Conservation (phyloP, 2,113 vertebrate species). For the Zeus faber region DNA sequence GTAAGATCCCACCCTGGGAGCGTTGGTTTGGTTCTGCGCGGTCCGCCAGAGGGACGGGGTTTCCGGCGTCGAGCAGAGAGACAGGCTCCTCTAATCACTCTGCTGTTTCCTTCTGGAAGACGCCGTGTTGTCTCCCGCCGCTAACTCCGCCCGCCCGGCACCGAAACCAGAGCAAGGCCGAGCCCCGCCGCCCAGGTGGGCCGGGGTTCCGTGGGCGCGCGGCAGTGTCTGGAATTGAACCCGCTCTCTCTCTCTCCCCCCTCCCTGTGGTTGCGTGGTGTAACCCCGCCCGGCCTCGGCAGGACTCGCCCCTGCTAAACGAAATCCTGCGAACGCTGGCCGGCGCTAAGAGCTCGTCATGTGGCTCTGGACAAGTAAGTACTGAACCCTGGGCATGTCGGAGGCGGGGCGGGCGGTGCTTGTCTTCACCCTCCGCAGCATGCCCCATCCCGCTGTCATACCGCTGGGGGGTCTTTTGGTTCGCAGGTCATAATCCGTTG, state of each 20-base stretch:
- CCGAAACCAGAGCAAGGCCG: no score
- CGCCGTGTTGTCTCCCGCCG: no score
- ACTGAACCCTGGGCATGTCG: slow-evolving; percentile 43
- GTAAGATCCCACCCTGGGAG: background rate
- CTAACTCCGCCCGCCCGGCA: background rate
- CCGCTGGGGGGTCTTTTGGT: slow-evolving; percentile 12
- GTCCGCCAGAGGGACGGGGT: background rate
- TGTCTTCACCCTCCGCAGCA: slow-evolving; percentile 42
- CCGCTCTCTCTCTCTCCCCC: slow-evolving; percentile 49
- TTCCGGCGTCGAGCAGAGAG: background rate
- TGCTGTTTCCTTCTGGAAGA: no score
- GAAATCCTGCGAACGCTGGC: slow-evolving; percentile 78
- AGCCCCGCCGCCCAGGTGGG: no score
- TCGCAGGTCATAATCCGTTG: slow-evolving; percentile 37
- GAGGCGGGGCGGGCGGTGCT: slow-evolving; percentile 32
- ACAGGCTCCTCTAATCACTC: no score
- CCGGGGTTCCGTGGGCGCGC: background rate
- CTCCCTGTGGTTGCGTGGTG: slow-evolving; percentile 32
- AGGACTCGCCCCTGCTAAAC: slow-evolving; percentile 78
- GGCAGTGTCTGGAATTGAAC: slow-evolving; percentile 31
- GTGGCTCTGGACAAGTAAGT: slow-evolving; percentile 68
- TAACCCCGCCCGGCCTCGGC: slow-evolving; percentile 33
- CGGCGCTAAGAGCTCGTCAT: slow-evolving; percentile 55
- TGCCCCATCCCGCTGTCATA: slow-evolving; percentile 58
- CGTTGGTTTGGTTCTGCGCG: background rate